Base-by-base conservation (phyloP, 2,113 vertebrate species). In the Marcusenius ussheri region DNA sequence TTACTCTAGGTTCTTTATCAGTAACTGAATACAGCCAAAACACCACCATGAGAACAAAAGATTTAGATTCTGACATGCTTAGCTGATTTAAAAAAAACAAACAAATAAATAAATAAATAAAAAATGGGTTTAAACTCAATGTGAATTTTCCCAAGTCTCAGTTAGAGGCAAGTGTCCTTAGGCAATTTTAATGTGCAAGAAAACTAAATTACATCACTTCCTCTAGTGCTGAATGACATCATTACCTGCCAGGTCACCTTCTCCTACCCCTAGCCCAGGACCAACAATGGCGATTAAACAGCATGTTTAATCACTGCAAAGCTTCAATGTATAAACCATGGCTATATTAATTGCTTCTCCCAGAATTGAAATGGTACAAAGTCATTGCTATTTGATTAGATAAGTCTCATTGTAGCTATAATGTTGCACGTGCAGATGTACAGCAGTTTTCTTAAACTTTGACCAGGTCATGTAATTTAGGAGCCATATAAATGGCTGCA, bases 231-330 rank as follows among this genome's bases (percentile, higher is more conserved):
- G 50, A 49, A 46, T 21, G 83, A 87, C 42, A 80, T 53, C 66
- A 53, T 47, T 70, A 83, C n/a, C 53, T 86, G 89, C 89, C 58
- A 49, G 89, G 47, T 90, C 53, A 46, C 45, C 35, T 24, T 13
- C 39, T 35, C 88, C 66, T 47, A 19, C 49, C 88, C 46, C 39
- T 47, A 19, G 88, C 49, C 46, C 50, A 35, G 51, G 39, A 84
- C 39, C 2, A 47, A 3, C n/a, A 92, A 93, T 94, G 94, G 93
- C 95, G 94, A 93, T 91, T 93, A 53, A 53, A 53, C 51, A 21
- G 17, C 51, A 53, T 93, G 92, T 88, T 95, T 95, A 91, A 95
- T 92, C 91, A 53, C 51, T 17, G 51, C 51, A 5, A 53, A 53
- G 1, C 51, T 19, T 51, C 50, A 51, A 53, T 53, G 58, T 24